Base-by-base conservation (phyloP, 2,888 invertebrate genomes). In the Empis livida region DNA sequence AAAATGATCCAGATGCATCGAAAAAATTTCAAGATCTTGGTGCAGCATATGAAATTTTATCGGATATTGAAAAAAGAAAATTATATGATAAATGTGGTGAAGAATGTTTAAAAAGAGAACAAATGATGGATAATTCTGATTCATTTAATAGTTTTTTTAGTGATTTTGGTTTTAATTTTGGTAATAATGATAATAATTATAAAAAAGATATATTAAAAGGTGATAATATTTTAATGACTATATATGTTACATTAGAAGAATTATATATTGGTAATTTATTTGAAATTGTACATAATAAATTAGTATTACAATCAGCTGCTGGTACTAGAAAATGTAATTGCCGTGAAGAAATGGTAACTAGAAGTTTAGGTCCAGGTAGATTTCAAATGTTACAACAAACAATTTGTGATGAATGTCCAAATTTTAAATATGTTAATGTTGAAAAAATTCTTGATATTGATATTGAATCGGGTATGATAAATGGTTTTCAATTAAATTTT, bases 361-460 rank as follows among this genome's bases (percentile, higher is more conserved):
- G 92, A 46, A 95, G 92, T 67, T 73, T 99, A 56, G 97, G 97
- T 0, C 94, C 92, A 1, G 97, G 97, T 0, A 76, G 96, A 44
- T 97, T 95, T 73, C 96, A 97, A 73, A 97, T 99, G 97, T 92
- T 89, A 71, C 97, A 97, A 65, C 68, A 68, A 50, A 64, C 59
- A 0, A 94, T 99, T 2, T 99, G 99, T 70, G 97, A 97, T 67
- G 96, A 99, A 63, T 99, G 99, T 72, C 97, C 97, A 2, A 99
- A 99, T 73, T 89, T 99, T 6, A 91, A 89, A 66, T 76, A 94
- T 62, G 91, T 93, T 2, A 91, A 86, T 67, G 95, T 96, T 67
- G 96, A 96, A 66, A 79, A 86, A 57, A 73, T 82, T 4, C 71
- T 96, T 45, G 96, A 97, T 71, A 82, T 97, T 61, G 95, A 96